Conservation (phyloP, 2,113 vertebrate genomes). For the Tenebrosternarchus preto region DNA sequence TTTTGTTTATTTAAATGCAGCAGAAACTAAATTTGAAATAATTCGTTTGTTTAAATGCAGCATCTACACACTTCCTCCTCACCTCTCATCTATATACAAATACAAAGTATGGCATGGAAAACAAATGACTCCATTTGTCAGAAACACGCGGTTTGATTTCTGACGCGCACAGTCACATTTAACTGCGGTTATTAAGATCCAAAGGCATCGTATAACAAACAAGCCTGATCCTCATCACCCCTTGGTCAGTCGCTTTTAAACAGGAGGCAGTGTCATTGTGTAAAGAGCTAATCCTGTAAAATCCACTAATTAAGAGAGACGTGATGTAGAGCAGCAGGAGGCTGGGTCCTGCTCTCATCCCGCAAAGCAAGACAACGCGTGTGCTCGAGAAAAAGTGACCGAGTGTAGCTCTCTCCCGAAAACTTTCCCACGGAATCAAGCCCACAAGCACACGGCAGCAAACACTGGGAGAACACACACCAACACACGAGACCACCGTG, state of each 20-base stretch:
- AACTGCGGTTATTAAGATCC: conserved; percentile 42
- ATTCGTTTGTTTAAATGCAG: conserved; percentile 1
- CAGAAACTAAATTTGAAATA: neutral
- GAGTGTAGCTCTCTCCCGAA: conserved; percentile 7
- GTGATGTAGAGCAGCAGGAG: conserved; percentile 35
- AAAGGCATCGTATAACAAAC: conserved; percentile 47
- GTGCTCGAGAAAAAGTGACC: neutral
- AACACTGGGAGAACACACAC: conserved; percentile 11
- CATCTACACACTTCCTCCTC: neutral
- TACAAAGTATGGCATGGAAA: neutral
- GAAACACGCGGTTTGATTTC: neutral
- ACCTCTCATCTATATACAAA: neutral
- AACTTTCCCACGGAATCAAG: conserved; percentile 40
- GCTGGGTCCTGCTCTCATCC: neutral
- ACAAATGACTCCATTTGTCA: neutral
- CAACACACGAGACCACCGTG: neutral
- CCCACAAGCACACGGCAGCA: conserved; percentile 7
- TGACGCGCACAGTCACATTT: conserved; percentile 1
- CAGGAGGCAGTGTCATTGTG: conserved; percentile 38
- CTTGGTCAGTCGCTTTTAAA: conserved; percentile 35
- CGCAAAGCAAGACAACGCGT: neutral
- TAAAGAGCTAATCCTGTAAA: conserved; percentile 49
- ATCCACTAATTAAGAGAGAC: conserved; percentile 53
- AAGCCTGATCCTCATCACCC: conserved; percentile 3
- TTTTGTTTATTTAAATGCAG: no score